These are phyloP conservation scores for Drosophila sturtevanti DNA, from an alignment of 1,140 invertebrate genomes.

Conservation along the genomic window DNA sequence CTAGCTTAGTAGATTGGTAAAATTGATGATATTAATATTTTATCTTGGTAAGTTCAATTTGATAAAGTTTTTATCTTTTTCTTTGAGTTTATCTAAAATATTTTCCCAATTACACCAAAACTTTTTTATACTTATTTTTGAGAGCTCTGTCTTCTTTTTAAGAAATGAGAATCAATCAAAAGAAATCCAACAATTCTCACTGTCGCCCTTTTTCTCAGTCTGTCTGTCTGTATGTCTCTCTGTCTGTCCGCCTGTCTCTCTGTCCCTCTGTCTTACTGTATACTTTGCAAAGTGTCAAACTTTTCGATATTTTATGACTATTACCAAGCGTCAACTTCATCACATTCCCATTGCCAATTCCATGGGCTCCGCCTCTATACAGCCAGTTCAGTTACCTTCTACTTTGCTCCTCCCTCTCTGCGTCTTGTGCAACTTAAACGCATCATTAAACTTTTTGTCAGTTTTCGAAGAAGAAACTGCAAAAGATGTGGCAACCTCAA, in stretches of 20 bases:
- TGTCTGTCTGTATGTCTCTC: too few species aligned
- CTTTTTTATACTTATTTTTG: background rate
- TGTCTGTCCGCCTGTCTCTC: background rate
- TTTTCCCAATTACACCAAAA: background rate
- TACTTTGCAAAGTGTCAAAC: conserved; percentile 11
- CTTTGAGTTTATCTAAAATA: too few species aligned
- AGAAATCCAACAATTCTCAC: background rate
- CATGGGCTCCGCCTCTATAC: background rate
- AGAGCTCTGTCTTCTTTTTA: background rate
- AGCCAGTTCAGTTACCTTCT: background rate
- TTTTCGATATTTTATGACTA: conserved; percentile 12
- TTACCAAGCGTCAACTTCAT: conserved; percentile 14
- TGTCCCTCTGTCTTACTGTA: background rate
- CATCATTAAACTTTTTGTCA: conserved; percentile 81
- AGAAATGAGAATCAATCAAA: conserved; percentile 1
- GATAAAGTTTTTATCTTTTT: too few species aligned
- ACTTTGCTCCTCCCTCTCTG: background rate
- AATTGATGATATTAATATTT: too few species aligned
- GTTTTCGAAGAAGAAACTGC: conserved; percentile 30
- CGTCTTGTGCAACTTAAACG: conserved; percentile 60
- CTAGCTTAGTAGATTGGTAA: too few species aligned
- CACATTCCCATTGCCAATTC: conserved; percentile 9
- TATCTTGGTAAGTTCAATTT: too few species aligned
- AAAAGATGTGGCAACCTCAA: conserved; percentile 54
- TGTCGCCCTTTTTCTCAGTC: background rate